Base-by-base conservation (phyloP, 2,113 vertebrate genomes). In the Brachypteracias leptosomus region DNA sequence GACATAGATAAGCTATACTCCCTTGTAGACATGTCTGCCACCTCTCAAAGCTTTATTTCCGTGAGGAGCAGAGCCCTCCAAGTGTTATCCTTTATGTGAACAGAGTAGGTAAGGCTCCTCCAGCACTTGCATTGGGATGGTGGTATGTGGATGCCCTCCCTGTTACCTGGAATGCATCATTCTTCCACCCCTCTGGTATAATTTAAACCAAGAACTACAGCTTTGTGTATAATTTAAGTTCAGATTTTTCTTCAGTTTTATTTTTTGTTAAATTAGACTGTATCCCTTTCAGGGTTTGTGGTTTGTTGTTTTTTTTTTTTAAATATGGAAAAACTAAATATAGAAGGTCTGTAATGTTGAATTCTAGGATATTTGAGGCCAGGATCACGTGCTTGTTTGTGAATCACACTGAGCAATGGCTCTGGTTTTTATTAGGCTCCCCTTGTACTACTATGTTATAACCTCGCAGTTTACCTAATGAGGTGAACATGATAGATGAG, bases 101-200 rank as follows among this genome's bases (percentile, higher is more conserved):
- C 26, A 73, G 24, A 59, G 13, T 9, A 33, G 38, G 29, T 36
- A 35, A 33, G 44, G 49, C 6, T 85, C 6, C 5, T 40, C 9
- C 54, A 85, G 47, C n/a, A 10, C 28, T 1, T 1, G 3, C 0
- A 0, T 44, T 83, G 38, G 76, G 22, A 13, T 85, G 29, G 24
- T 0, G 7, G 16, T 31, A 16, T 21, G 1, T 16, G 29, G 16
- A 36, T 91, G 47, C 65, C 25, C 21, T 54, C 38, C 11, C 71
- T 75, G 16, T 54, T 46, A 65, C 38, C 35, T 51, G 28, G 10
- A 68, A 18, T 57, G 16, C 26, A 8, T 70, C 76, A n/a, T 54
- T 91, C 65, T 91, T 57, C 59, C 51, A 73, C 35, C 24, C 29
- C 33, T 68, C 25, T 40, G 42, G 4, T 61, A 13, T 35, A 6